Percentiles rank a stretch among this genome's conserved stretches.
Evolutionary conservation across 2,888 invertebrate species (phyloP).

Genomic region (Brachypterus glaber): DNA sequence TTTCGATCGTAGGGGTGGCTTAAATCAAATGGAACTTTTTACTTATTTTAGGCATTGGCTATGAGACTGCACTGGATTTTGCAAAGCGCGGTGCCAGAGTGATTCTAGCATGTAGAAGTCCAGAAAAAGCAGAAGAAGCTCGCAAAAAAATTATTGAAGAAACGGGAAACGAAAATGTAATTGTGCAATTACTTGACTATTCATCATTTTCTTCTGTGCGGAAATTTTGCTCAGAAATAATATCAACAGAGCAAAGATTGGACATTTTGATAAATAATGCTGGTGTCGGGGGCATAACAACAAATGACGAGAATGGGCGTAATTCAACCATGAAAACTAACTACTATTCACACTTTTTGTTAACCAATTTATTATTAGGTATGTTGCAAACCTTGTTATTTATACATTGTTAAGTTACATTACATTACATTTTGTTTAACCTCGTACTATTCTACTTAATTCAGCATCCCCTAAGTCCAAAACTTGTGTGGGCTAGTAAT

Average conservation of each 20-base stretch:
- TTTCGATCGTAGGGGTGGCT: too few species aligned
- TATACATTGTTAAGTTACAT: neutral
- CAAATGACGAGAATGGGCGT: conserved; percentile 43
- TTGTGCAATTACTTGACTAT: conserved; percentile 25
- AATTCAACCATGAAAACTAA: conserved; percentile 43
- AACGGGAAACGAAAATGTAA: conserved; percentile 25
- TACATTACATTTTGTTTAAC: too few species aligned
- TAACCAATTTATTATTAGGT: conserved; percentile 42
- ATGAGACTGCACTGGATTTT: conserved; percentile 30
- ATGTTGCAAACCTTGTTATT: too few species aligned
- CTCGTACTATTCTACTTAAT: too few species aligned
- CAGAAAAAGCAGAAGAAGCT: conserved; percentile 19
- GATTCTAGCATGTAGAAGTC: conserved; percentile 42
- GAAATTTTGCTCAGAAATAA: conserved; percentile 40
- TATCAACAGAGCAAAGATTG: conserved; percentile 27
- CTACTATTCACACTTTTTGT: conserved; percentile 46
- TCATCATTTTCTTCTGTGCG: conserved; percentile 29
- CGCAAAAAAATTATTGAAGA: conserved; percentile 18
- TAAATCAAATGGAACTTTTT: too few species aligned
- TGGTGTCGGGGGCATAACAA: conserved; percentile 32
- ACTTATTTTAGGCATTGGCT: conserved; percentile 33
- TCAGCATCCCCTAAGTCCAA: too few species aligned
- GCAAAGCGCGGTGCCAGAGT: conserved; percentile 40
- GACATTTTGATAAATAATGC: conserved; percentile 41
- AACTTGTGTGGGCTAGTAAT: too few species aligned